Evolutionary conservation across 2,888 invertebrate genomes (phyloP).

Genomic region (Ctenicera cuprea): DNA sequence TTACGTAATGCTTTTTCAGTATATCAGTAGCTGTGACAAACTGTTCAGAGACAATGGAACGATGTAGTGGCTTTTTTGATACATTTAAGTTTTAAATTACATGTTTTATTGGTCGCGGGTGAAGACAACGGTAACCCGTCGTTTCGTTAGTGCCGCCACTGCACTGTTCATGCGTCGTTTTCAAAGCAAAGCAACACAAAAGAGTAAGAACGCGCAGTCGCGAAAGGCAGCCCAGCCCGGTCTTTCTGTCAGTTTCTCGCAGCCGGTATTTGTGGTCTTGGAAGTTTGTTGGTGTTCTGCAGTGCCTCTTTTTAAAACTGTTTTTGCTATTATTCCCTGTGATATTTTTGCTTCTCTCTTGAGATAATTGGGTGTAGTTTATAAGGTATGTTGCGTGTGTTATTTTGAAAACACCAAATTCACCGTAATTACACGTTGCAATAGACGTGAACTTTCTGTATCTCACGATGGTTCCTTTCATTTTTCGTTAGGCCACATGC

Average conservation of each 20-base stretch:
- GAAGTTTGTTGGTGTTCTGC: constrained; percentile 40
- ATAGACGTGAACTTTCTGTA: not conserved
- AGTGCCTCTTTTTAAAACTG: constrained; percentile 53
- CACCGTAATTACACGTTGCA: constrained; percentile 14
- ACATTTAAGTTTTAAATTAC: too few species aligned
- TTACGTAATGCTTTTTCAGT: too few species aligned
- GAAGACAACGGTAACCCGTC: too few species aligned
- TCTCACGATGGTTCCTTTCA: constrained; percentile 30
- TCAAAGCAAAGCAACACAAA: constrained; percentile 18
- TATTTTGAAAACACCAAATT: constrained; percentile 15
- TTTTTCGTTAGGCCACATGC: constrained; percentile 16
- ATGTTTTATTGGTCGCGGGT: too few species aligned
- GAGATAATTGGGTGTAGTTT: constrained; percentile 5
- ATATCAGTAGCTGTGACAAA: too few species aligned
- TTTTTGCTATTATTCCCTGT: constrained; percentile 44
- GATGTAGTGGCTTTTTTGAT: too few species aligned
- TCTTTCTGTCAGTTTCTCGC: constrained; percentile 53
- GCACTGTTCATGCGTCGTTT: constrained; percentile 39
- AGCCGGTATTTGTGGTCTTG: constrained; percentile 57
- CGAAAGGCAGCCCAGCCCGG: constrained; percentile 55
- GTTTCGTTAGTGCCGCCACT: not conserved
- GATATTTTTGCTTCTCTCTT: constrained; percentile 41
- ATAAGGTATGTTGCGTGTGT: constrained; percentile 20
- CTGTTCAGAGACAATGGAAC: too few species aligned
- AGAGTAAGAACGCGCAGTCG: constrained; percentile 49